Percentiles rank a stretch among this genome's conserved stretches.
These are phyloP conservation scores for Drosophila takahashii DNA, from an alignment of 1,140 invertebrate species.

Conservation along the genomic window DNA sequence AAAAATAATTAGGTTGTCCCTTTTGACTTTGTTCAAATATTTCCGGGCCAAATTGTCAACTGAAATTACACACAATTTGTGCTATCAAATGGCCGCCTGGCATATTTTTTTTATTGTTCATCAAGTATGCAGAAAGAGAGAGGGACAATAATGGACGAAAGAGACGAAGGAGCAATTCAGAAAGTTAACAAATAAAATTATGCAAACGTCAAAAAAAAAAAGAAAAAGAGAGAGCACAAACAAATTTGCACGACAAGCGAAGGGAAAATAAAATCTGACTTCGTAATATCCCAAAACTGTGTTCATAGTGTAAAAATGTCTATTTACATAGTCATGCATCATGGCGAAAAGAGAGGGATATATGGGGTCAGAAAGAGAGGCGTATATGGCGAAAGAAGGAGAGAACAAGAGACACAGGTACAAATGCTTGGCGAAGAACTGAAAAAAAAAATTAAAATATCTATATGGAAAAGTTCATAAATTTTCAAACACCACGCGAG, in stretches of 20 bases:
- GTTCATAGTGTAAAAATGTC: constrained; percentile 79
- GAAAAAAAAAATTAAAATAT: constrained; percentile 59
- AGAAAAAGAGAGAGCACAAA: constrained; percentile 20
- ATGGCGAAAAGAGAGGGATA: constrained; percentile 31
- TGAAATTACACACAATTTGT: constrained; percentile 26
- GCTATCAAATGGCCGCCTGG: constrained; percentile 8
- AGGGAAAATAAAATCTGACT: constrained; percentile 44
- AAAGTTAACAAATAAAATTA: constrained; percentile 79
- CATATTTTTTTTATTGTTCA: constrained; percentile 36
- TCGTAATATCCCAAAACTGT: constrained; percentile 69
- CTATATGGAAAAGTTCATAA: constrained; percentile 73
- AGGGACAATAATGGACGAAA: constrained; percentile 21
- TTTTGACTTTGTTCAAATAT: constrained; percentile 10
- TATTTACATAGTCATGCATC: constrained; percentile 80
- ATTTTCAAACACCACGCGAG: constrained; percentile 63
- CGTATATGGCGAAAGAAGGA: background rate
- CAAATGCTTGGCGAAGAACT: constrained; percentile 22
- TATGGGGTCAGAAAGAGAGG: background rate
- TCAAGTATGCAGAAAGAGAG: constrained; percentile 33
- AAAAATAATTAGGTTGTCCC: constrained; percentile 16
- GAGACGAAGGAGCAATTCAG: constrained; percentile 34
- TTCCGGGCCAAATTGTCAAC: background rate
- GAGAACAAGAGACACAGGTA: background rate
- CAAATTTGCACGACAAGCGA: constrained; percentile 38
- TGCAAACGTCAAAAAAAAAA: constrained; percentile 43